A percentile compares a stretch with the other conserved stretches of the same genome.
These are phyloP conservation scores for Apteryx mantelli DNA, from an alignment of 2,113 vertebrate species.

Conservation along the genomic window DNA sequence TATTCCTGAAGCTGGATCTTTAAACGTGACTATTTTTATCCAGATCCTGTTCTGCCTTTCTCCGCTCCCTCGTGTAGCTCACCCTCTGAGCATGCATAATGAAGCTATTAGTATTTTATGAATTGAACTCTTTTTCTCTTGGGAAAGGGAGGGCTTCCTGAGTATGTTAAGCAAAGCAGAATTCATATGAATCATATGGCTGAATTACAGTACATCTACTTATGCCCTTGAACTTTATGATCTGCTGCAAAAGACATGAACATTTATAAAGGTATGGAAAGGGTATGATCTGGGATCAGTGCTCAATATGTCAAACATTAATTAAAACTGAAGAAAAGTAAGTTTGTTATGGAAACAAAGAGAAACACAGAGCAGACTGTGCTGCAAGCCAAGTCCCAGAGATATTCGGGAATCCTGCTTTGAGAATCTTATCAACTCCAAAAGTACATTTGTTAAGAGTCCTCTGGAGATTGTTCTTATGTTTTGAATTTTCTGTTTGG, in stretches of 20 bases:
- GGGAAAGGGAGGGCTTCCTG: slow-evolving; percentile 27
- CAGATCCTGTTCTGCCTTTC: background rate
- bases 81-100: slow-evolving; percentile 36
- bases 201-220: slow-evolving; percentile 43
- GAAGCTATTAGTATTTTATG: slow-evolving; percentile 63
- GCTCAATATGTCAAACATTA: background rate
- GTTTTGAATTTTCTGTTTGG: background rate
- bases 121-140: slow-evolving; percentile 50
- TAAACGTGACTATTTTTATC: background rate
- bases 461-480: background rate
- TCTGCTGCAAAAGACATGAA: slow-evolving; percentile 24
- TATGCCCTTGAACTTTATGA: slow-evolving; percentile 66
- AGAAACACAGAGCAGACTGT: background rate
- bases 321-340: slow-evolving; percentile 15
- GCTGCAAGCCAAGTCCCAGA: background rate
- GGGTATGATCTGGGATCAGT: background rate
- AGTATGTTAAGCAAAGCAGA: slow-evolving; percentile 52
- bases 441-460: background rate
- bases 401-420: background rate
- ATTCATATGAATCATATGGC: slow-evolving; percentile 63
- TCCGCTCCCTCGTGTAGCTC: background rate
- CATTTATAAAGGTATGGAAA: slow-evolving; percentile 20
- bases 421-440: background rate
- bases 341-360: slow-evolving; percentile 24
- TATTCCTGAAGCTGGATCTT: background rate